phyloP scores from a whole-genome alignment of 2,113 vertebrate genomes.

The Salvelinus sp. region DNA sequence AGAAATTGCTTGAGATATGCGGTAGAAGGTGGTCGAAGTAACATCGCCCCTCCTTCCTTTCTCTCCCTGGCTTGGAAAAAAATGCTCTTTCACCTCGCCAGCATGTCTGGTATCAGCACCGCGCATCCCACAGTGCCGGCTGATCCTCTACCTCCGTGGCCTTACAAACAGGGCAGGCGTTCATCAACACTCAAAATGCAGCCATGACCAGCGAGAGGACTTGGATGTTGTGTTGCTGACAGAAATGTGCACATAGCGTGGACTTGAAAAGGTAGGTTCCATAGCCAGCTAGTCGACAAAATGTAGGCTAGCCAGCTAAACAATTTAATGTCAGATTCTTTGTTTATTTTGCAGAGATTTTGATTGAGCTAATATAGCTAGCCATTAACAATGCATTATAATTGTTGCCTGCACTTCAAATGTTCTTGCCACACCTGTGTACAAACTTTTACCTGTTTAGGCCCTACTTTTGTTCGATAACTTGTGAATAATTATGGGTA shows the following conservation, averaged over 20 bases:
- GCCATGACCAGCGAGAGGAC: conserved; percentile 33
- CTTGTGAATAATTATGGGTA: background rate
- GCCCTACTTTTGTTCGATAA: too few species aligned
- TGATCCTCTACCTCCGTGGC: conserved; percentile 42
- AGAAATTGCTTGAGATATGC: conserved; percentile 12
- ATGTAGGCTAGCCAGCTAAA: background rate
- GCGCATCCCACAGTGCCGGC: conserved; percentile 27
- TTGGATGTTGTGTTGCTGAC: conserved; percentile 25
- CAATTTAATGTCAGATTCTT: background rate
- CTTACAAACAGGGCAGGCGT: conserved; percentile 17
- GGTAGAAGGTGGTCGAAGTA: conserved; percentile 29
- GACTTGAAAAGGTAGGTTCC: conserved; percentile 49
- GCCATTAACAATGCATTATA: background rate
- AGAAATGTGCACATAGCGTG: conserved; percentile 12
- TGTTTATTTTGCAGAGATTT: background rate
- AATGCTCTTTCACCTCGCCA: conserved; percentile 43
- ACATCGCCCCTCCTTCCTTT: conserved; percentile 21
- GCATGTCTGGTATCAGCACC: conserved; percentile 14
- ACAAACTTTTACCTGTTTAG: too few species aligned
- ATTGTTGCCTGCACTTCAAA: background rate
- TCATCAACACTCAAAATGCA: conserved; percentile 20
- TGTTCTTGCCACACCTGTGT: background rate
- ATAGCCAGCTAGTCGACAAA: background rate
- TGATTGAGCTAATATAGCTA: too few species aligned
- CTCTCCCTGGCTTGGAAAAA: conserved; percentile 5